These are phyloP conservation scores for Chalcis sispes DNA, from an alignment of 2,888 invertebrate genomes.

Conservation along the genomic window DNA sequence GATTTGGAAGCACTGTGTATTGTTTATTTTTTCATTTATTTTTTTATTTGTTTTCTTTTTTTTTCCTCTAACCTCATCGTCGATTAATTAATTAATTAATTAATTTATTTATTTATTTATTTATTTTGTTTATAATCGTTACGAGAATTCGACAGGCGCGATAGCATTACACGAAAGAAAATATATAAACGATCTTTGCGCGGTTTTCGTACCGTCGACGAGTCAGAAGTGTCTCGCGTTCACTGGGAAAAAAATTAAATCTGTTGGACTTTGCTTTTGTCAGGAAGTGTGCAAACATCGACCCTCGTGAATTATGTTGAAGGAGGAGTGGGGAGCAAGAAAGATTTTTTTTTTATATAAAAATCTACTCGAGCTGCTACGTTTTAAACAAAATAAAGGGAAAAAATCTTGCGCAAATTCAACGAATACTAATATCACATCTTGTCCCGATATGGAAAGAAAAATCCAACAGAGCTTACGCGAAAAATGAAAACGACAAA, in stretches of 20 bases:
- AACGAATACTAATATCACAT: slow-evolving; percentile 13
- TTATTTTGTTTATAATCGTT: slow-evolving; percentile 25
- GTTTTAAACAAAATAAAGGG: slow-evolving; percentile 5
- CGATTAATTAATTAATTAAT: no score
- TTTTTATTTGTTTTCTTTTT: slow-evolving; percentile 29
- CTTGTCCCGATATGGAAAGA: slow-evolving; percentile 6
- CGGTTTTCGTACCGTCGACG: slow-evolving; percentile 54
- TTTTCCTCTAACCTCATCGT: slow-evolving; percentile 12
- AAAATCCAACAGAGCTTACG: slow-evolving; percentile 39
- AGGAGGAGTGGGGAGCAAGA: not conserved
- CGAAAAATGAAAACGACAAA: slow-evolving; percentile 50
- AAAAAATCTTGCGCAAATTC: slow-evolving; percentile 8
- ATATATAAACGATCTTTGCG: slow-evolving; percentile 50
- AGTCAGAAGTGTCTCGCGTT: slow-evolving; percentile 54
- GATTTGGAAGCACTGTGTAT: slow-evolving; percentile 66
- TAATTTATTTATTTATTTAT: no score
- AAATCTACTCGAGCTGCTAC: slow-evolving; percentile 9
- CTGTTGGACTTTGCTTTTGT: slow-evolving; percentile 29
- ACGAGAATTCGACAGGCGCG: slow-evolving; percentile 53
- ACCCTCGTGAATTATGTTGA: not conserved
- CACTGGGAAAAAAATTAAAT: slow-evolving; percentile 46
- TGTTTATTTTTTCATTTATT: slow-evolving; percentile 43
- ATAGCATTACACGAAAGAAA: slow-evolving; percentile 47
- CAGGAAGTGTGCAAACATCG: slow-evolving; percentile 14
- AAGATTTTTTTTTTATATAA: slow-evolving; percentile 11